Base-by-base conservation (phyloP, 2,797 vertebrate species). In the Hippocampus kuda region DNA sequence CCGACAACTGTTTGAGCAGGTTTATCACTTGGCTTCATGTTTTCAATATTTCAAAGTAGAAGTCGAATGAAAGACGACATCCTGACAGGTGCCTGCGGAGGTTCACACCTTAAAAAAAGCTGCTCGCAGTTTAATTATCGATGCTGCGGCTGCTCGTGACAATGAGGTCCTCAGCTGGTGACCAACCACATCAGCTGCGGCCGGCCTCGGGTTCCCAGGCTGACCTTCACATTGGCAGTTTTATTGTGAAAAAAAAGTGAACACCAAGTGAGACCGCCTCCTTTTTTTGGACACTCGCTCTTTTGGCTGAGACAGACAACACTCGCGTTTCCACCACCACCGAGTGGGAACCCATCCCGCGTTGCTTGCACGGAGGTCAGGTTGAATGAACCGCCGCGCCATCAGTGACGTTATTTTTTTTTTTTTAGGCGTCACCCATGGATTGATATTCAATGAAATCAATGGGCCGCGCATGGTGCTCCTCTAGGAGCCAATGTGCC, bases 101-200 rank as follows among this genome's bases (percentile, higher is more conserved):
- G 59, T 60, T 60, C 27, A 60, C 59, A 60, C 59, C 59, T 60
- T 60, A 16, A 60, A 60, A 59, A 60, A 34, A 16, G 16, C 30
- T 59, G 16, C 30, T 59, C 34, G 16, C 30, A 60, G 6, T 0
- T 60, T 60, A 5, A 18, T 20, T 6, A 27, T 20, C 34, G 59
- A 20, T 34, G 48, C 48, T 20, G 48, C 16, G 18, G 48, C 48
- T 49, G 46, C 15, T 18, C 27, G 34, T 18, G 27, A 54, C 24
- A 54, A 24, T 24, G 53, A 54, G 20, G 27, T 16, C 7, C 57
- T 60, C 57, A 34, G 57, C 27, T 34, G 57, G 57, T 34, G 57
- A 34, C 57, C 57, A 9, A 59, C 26, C 57, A 59, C 15, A 34
- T 60, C 57, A 60, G 57, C 27, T 60, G 27, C 34, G 16, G 59